Evolutionary conservation across 2,888 invertebrate species (phyloP).

Genomic region (Molorchus minor): DNA sequence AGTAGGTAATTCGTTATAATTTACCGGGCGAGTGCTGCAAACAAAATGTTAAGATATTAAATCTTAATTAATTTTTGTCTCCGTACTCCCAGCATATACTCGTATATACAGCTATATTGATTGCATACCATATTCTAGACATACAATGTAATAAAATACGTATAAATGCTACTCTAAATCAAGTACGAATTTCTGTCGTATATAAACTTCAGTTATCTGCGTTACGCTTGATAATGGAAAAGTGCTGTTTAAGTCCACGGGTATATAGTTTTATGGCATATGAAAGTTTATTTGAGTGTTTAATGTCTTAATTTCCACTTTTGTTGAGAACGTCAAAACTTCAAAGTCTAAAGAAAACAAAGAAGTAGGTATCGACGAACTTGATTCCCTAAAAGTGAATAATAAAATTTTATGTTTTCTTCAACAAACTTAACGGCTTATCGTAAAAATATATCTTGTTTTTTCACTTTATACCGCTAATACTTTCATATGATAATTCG

Average conservation of each 20-base stretch:
- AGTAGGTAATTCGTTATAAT: conserved; percentile 18
- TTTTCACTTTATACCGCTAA: neutral
- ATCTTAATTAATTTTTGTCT: conserved; percentile 12
- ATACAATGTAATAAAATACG: neutral
- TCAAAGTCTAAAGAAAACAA: conserved; percentile 23
- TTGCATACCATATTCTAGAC: conserved; percentile 9
- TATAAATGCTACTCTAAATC: neutral
- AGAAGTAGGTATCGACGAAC: conserved; percentile 28
- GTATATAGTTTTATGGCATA: neutral
- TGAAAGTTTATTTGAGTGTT: neutral
- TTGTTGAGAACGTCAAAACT: conserved; percentile 3
- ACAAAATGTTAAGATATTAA: conserved; percentile 12
- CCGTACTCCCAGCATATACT: neutral
- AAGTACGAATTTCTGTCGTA: neutral
- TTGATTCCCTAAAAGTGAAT: conserved; percentile 33
- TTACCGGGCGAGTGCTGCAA: neutral
- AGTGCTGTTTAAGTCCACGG: neutral
- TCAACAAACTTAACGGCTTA: neutral
- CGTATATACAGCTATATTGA: neutral
- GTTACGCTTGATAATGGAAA: neutral
- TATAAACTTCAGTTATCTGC: neutral
- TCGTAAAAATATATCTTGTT: neutral
- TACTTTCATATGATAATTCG: conserved; percentile 1
- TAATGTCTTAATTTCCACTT: neutral
- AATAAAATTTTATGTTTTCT: conserved; percentile 23